These are phyloP conservation scores for Troides oblongomaculatus DNA, from an alignment of 2,888 invertebrate species.

Conservation along the genomic window DNA sequence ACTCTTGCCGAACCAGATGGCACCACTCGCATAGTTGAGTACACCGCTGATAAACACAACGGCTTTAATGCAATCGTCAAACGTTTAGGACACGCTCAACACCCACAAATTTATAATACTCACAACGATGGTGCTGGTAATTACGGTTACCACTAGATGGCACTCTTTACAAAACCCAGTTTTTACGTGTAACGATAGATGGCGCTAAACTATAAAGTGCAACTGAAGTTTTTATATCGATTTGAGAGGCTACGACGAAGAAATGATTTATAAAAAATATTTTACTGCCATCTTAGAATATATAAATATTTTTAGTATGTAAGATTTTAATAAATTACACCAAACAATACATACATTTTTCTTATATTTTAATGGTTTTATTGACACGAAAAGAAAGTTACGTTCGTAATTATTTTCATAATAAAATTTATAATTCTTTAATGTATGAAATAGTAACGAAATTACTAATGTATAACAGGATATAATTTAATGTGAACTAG, in stretches of 20 bases:
- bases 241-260: neutral
- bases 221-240: neutral
- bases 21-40: conserved; percentile 74
- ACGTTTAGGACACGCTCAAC: conserved; percentile 70
- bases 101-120: conserved; percentile 65
- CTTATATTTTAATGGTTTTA: neutral
- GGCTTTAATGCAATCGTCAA: conserved; percentile 78
- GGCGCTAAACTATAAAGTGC: conserved; percentile 37
- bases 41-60: conserved; percentile 74
- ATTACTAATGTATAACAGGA: conserved; percentile 32
- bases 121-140: conserved; percentile 52
- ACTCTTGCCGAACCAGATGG: conserved; percentile 75
- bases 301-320: conserved; percentile 15
- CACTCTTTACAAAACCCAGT: conserved; percentile 32
- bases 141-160: conserved; percentile 69
- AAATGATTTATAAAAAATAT: conserved; percentile 1
- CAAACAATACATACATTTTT: conserved; percentile 13
- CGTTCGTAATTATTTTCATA: conserved; percentile 41
- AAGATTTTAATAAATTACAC: conserved; percentile 9
- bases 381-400: neutral
- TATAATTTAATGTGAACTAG: neutral
- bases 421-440: conserved; percentile 58
- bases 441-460: conserved; percentile 51
- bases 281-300: conserved; percentile 10
- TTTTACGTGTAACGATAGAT: conserved; percentile 42